A percentile compares a stretch with the other conserved stretches of the same genome.
Conservation (phyloP, 1,140 invertebrate genomes). For the Drosophila mayri region DNA sequence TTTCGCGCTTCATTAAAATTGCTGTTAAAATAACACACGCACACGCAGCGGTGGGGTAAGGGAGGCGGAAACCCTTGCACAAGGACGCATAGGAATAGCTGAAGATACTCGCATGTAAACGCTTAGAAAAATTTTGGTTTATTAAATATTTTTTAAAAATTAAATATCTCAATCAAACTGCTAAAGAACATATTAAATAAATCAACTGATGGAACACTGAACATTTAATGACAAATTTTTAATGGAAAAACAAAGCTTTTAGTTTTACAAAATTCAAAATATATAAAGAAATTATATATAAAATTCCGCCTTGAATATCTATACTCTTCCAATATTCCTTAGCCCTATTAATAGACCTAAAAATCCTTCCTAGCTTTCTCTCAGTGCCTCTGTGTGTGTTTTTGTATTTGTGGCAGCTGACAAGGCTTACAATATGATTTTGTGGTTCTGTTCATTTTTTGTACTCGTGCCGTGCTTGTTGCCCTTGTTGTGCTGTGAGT, state of each 20-base stretch:
- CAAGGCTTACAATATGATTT: conserved; percentile 82
- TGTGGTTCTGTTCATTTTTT: conserved; percentile 75
- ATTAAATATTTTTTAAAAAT: not conserved
- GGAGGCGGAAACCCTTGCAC: conserved; percentile 51
- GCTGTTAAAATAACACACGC: conserved; percentile 82
- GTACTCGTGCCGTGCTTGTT: conserved; percentile 41
- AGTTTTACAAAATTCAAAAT: not conserved
- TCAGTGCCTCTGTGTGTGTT: conserved; percentile 14
- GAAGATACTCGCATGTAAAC: conserved; percentile 35
- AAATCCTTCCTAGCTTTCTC: not conserved
- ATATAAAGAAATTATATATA: not conserved
- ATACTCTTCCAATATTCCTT: not conserved
- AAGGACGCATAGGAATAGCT: conserved; percentile 65
- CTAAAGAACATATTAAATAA: not conserved
- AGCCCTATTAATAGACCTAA: not conserved
- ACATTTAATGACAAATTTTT: not conserved
- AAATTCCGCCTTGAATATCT: not conserved
- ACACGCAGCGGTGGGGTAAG: conserved; percentile 20
- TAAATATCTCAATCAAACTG: not conserved
- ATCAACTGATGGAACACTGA: not conserved
- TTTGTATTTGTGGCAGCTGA: conserved; percentile 47
- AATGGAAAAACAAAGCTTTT: not conserved
- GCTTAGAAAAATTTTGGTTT: not conserved
- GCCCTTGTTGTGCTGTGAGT: conserved; percentile 26
- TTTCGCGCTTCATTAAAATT: conserved; percentile 83